Evolutionary conservation across 2,797 vertebrate genomes (phyloP), one percentile per base, ranked within the genome.

Genomic region (Myotis findleyi): DNA sequence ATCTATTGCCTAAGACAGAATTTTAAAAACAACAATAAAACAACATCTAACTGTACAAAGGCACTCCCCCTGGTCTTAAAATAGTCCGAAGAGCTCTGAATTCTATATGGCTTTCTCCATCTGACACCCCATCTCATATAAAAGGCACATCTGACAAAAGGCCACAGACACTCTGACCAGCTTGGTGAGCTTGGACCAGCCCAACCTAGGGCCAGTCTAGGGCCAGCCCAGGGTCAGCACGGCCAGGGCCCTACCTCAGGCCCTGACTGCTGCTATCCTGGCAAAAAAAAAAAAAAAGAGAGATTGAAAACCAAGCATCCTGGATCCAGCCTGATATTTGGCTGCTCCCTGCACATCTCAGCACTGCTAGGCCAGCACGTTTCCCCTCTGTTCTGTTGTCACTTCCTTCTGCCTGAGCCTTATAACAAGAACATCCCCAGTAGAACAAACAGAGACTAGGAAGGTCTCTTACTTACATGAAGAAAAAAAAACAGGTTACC

Each of bases 401-500:
- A 44, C 95, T 95, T 79, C 89, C 89, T 96, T 55, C 72, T 93
- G 86, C 71, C 80, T 11, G 6, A 86, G 73, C 41, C 57, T 94
- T 77, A 30, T 1, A 92, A 87, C 38, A 47, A 79, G 5, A 30
- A 9, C 86, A 95, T 80, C 53, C 57, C 87, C 87, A 69, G 68
- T 59, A 81, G 77, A 95, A 89, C 73, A 84, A 93, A 13, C 36
- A 57, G 55, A 89, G 81, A 88, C 82, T 16, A 85, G 38, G 36
- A 88, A 41, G 51, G 17, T 17, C 69, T 77, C 97, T 84, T 96
- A 97, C 96, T 97, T 92, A 96, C 95, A 91, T 71, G 81, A 27
- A 47, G 27, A 41, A 64, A 96, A 44, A 38, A 94, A 79, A 94
- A 96, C 88, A 62, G 75, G 55, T 91, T 95, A 94, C 91, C 89